Evolutionary conservation across 1,140 invertebrate species (phyloP).

Genomic region (Gonatopus flavifemur): DNA sequence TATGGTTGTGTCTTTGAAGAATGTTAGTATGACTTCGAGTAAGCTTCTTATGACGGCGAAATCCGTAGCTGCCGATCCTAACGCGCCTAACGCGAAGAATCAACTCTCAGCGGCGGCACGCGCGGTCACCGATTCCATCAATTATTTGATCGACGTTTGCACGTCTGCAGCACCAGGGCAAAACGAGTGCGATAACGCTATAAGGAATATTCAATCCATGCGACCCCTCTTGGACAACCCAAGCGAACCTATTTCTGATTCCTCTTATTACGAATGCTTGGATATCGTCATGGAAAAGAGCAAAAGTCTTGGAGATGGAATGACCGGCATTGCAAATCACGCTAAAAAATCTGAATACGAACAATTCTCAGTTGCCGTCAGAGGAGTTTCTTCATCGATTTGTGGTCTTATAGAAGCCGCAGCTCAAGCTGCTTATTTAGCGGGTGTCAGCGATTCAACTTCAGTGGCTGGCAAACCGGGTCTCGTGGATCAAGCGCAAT

Average conservation of each 20-base stretch:
- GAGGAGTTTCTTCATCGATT: constrained; percentile 81
- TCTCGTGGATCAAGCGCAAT: constrained; percentile 88
- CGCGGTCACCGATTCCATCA: constrained; percentile 90
- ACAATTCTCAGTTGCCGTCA: constrained; percentile 84
- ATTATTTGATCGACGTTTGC: constrained; percentile 78
- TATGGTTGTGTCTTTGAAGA: constrained; percentile 85
- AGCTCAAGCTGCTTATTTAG: constrained; percentile 91
- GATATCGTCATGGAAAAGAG: constrained; percentile 94
- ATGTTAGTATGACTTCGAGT: constrained; percentile 84
- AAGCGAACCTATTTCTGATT: constrained; percentile 83
- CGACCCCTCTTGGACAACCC: constrained; percentile 82
- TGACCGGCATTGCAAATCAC: constrained; percentile 91
- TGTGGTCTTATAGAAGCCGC: constrained; percentile 92
- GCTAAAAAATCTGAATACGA: constrained; percentile 87
- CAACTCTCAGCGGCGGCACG: constrained; percentile 82
- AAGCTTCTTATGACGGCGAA: constrained; percentile 87
- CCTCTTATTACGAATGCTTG: constrained; percentile 92
- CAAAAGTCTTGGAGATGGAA: constrained; percentile 83
- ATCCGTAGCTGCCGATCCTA: constrained; percentile 84
- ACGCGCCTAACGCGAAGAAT: constrained; percentile 88
- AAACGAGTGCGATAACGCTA: constrained; percentile 95
- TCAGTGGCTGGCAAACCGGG: constrained; percentile 89
- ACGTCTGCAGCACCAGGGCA: constrained; percentile 79
- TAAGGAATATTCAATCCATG: constrained; percentile 89
- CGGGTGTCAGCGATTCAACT: constrained; percentile 88